Evolutionary conservation across 53 echinoderm and acorn worm species (phyloP), one percentile per base, ranked within the genome.

Genomic region (Hippasteria phrygiana): DNA sequence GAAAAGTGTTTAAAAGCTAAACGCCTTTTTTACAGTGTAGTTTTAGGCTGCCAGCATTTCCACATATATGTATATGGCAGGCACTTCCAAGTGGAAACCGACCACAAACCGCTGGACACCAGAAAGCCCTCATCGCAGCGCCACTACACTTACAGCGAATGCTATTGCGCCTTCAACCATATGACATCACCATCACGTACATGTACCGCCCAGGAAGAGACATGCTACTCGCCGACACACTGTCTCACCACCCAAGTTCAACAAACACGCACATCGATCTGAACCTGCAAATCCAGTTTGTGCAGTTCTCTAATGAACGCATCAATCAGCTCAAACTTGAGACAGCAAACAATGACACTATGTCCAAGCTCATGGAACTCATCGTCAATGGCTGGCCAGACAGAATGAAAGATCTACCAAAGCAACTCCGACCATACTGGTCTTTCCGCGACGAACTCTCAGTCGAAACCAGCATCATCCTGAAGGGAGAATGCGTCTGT

Each of bases 81-180:
- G 84, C 48, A 77, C 9, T 91, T 94, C 76, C 47, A 59, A 33
- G 87, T 93, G 22, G 90, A 93, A 82, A 70, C 76, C 0, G 95
- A 95, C 51, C 95, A 93, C 64, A 93, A 93, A 75, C 93, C 93
- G 0, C 80, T 95, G 3, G 95, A 91, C 88, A 93, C 43, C 73
- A 75, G 41, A 95, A 95, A 65, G 88, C 90, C 34, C 72, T 95
- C 27, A 65, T 87, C 31, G 50, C 55, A 53, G 94, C 92, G n/a
- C 95, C 93, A 40, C 84, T 91, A 24, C 47, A 81, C 41, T 65
- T 80, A 4, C 71, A 80, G 63, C 48, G 71, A 33, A 80, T 80
- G 80, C 55, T 80, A 5, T 65, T 79, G 28, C 79, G 71, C 36
- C 48, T 80, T 10, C 47, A 72, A 80, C 71, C 70, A 8, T 90